A percentile compares a stretch with the other conserved stretches of the same genome.
Evolutionary conservation across 2,113 vertebrate species (phyloP).

Genomic region (Corythornis madagascariensis): DNA sequence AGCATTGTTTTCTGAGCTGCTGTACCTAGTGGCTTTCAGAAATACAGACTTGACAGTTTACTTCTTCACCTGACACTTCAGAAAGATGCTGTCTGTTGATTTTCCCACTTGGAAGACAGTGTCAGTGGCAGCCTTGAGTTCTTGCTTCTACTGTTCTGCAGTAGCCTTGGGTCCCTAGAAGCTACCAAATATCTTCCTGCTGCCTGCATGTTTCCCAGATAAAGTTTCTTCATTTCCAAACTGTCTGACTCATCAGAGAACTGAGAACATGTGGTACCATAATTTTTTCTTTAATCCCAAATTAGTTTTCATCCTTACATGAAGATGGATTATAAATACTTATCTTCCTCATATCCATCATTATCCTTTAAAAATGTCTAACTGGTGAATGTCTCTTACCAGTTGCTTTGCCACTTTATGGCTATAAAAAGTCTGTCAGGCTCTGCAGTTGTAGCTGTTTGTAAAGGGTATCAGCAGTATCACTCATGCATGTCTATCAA

Average conservation of each 20-base stretch:
- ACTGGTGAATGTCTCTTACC: background rate
- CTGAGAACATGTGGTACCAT: background rate
- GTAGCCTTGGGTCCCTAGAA: background rate
- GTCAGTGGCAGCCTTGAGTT: background rate
- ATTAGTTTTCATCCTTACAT: constrained; percentile 13
- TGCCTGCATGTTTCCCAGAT: background rate
- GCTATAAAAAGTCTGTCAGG: constrained; percentile 34
- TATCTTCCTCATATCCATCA: background rate
- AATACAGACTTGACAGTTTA: background rate
- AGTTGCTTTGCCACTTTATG: constrained; percentile 47
- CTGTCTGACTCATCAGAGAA: background rate
- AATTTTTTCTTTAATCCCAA: background rate
- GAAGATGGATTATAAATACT: constrained; percentile 4
- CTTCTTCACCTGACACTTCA: background rate
- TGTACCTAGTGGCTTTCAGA: background rate
- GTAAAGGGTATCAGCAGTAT: constrained; percentile 15
- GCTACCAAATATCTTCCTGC: background rate
- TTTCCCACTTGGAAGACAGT: background rate
- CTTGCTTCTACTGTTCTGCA: background rate
- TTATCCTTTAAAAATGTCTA: constrained; percentile 34
- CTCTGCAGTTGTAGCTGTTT: constrained; percentile 42
- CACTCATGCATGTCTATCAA: constrained; percentile 23
- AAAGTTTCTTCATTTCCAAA: constrained; percentile 14
- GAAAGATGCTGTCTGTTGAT: background rate
- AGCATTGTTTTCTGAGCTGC: background rate